phyloP scores from a whole-genome alignment of 2,113 vertebrate species.

The Chascanopsetta lugubris region DNA sequence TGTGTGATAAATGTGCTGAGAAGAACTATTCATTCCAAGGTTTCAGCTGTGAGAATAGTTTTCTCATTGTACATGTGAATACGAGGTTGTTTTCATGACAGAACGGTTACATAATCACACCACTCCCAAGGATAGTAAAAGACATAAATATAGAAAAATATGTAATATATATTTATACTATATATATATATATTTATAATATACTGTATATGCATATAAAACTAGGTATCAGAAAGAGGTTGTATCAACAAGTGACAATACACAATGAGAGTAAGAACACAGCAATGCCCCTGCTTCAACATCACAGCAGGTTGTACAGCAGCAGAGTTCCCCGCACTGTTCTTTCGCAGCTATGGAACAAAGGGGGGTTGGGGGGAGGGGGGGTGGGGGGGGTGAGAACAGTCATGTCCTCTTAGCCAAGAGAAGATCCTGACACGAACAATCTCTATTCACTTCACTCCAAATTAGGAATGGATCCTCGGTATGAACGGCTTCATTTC shows the following conservation, averaged over 20 bases:
- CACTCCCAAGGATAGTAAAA: slow-evolving; percentile 73
- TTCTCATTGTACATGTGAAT: slow-evolving; percentile 62
- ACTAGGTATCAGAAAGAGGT: slow-evolving; percentile 66
- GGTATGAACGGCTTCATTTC: slow-evolving; percentile 59
- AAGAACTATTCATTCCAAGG: slow-evolving; percentile 42
- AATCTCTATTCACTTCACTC: slow-evolving; percentile 65
- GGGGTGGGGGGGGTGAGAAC: slow-evolving; percentile 68
- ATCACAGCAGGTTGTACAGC: slow-evolving; percentile 80
- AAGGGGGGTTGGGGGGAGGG: too few relatives aligned
- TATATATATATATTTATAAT: slow-evolving; percentile 63
- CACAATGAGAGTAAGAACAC: slow-evolving; percentile 76
- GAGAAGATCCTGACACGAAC: slow-evolving; percentile 71
- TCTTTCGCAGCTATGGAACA: slow-evolving; percentile 70
- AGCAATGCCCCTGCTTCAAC: slow-evolving; percentile 74
- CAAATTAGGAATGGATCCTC: slow-evolving; percentile 67
- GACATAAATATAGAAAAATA: slow-evolving; percentile 78
- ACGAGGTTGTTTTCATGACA: slow-evolving; percentile 41
- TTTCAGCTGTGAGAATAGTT: slow-evolving; percentile 49
- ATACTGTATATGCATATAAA: slow-evolving; percentile 72
- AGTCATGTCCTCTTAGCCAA: slow-evolving; percentile 77
- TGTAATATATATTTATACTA: slow-evolving; percentile 66
- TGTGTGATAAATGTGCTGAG: slow-evolving; percentile 33
- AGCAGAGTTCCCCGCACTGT: slow-evolving; percentile 74
- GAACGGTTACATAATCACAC: slow-evolving; percentile 72
- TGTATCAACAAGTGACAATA: slow-evolving; percentile 68